phyloP scores from a whole-genome alignment of 2,888 invertebrate genomes.

The Girardia tigrina region DNA sequence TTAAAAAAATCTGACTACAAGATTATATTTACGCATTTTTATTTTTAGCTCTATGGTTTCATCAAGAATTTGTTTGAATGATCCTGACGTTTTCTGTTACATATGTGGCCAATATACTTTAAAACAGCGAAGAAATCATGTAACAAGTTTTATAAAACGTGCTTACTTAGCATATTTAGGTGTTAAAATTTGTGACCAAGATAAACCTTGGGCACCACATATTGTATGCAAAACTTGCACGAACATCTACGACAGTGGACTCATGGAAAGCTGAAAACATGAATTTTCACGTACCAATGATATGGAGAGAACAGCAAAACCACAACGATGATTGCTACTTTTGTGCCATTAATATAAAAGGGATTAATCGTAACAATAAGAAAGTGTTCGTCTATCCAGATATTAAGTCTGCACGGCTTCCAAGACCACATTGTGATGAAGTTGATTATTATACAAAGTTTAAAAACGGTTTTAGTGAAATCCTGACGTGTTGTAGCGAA shows the following conservation, averaged over 20 bases:
- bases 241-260: too few species aligned
- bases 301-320: constrained; percentile 25
- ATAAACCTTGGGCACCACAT: constrained; percentile 28
- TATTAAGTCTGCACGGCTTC: neutral
- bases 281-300: constrained; percentile 24
- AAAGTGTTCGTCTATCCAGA: neutral
- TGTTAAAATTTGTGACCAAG: constrained; percentile 26
- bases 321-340: constrained; percentile 21
- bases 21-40: too few species aligned
- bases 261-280: neutral
- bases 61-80: neutral
- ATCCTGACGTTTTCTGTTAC: constrained; percentile 23
- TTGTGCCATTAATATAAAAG: constrained; percentile 20
- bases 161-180: constrained; percentile 25
- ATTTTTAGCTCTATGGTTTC: too few species aligned
- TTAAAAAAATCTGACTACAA: too few species aligned
- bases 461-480: too few species aligned
- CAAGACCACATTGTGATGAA: constrained; percentile 18
- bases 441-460: too few species aligned
- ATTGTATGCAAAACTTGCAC: constrained; percentile 26
- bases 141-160: constrained; percentile 25
- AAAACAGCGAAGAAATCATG: neutral
- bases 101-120: constrained; percentile 26
- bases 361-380: constrained; percentile 17
- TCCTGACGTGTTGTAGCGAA: too few species aligned